Evolutionary conservation across 2,113 vertebrate genomes (phyloP).

Genomic region (Castor canadensis): DNA sequence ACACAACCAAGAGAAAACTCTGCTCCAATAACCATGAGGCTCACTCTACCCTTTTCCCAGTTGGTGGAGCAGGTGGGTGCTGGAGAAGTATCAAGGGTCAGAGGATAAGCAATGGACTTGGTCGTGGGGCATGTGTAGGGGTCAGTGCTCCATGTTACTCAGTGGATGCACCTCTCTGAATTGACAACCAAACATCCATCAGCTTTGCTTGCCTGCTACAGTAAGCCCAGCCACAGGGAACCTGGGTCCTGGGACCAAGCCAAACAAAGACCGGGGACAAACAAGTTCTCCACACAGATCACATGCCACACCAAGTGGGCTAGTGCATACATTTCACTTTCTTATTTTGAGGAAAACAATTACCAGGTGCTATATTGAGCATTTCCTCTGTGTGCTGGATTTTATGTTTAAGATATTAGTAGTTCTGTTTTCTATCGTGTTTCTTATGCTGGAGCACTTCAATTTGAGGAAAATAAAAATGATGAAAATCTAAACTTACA

Average conservation of each 20-base stretch:
- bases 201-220: neutral
- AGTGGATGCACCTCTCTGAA: neutral
- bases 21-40: neutral
- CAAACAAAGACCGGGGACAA: neutral
- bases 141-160: neutral
- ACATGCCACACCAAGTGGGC: neutral
- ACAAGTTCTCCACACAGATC: neutral
- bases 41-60: neutral
- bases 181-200: neutral
- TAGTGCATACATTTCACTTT: neutral
- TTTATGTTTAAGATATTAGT: neutral
- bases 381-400: neutral
- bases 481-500: constrained; percentile 8
- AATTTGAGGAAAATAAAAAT: constrained; percentile 24
- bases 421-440: neutral
- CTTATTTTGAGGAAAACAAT: constrained; percentile 33
- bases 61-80: neutral
- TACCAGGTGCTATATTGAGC: neutral
- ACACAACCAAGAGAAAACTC: neutral
- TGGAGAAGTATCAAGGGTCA: neutral
- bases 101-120: neutral
- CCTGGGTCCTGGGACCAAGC: neutral
- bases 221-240: neutral
- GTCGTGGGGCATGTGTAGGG: too few species aligned
- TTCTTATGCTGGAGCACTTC: neutral